Evolutionary conservation across 2,888 invertebrate species (phyloP), one percentile per base, ranked within the genome.

Genomic region (Chamaedrilus cognettii): DNA sequence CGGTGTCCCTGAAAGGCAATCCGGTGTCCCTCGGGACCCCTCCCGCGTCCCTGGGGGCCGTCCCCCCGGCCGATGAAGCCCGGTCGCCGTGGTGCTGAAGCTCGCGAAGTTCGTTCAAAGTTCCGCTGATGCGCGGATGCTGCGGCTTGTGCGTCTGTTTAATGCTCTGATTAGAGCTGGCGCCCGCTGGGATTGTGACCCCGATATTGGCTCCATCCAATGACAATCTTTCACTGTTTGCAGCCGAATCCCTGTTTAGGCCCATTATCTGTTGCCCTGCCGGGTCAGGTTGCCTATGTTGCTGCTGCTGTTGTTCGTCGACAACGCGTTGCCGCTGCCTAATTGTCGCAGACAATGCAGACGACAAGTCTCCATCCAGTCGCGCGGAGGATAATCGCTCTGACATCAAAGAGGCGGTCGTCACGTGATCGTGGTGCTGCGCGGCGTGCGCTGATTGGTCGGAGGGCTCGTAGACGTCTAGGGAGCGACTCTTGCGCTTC

Each of bases 401-500:
- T n/a, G n/a, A n/a, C 19, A 42, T 42, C 19, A 19, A 42, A 42
- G 42, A 19, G 7, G 42, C 42, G 42, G 42, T 42, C 19, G 42
- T 42, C 7, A 42, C 11, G 42, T 60, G 34, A 3, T 26, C 23
- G 2, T 42, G 7, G 23, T 42, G 60, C 49, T 42, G 34, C 19
- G 34, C 42, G 26, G 60, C 30, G 7, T 42, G 35, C 60, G 11
- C 11, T 33, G 42, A 42, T 19, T 31, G 34, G 3, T 31, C 49
- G 19, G 5, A 23, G n/a, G 58, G 65, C 26, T 65, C 65, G 56
- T 60, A 59, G 33, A 56, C 55, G 50, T 65, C 65, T 31, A 65
- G 59, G 28, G 65, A 65, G 2, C 65, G 35, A 32, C 65, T 65
- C 59, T 56, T 58, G 26, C 65, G 58, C 51, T 59, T 31, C 26